Percentiles rank a stretch among this genome's conserved stretches.
Conservation (phyloP, 2,113 vertebrate genomes). For the Eleginops maclovinus region DNA sequence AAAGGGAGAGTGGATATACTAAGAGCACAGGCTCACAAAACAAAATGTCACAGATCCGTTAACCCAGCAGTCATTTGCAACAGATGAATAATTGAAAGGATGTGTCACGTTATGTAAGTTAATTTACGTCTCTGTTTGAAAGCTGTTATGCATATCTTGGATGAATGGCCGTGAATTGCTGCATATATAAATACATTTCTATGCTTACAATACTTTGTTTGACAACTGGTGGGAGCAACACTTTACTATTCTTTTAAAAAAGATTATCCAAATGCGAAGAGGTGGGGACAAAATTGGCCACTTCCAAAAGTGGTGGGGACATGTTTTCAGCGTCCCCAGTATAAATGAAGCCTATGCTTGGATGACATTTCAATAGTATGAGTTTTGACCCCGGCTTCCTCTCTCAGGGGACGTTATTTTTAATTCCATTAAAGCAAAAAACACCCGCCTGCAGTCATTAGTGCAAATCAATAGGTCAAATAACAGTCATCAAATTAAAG, state of each 20-base stretch:
- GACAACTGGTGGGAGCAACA: too few relatives aligned
- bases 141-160: neutral
- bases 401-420: neutral
- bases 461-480: constrained; percentile 13
- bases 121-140: neutral
- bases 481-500: neutral
- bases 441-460: neutral
- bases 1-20: neutral
- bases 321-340: too few relatives aligned
- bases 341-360: too few relatives aligned
- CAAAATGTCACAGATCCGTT: neutral
- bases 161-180: too few relatives aligned
- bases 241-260: too few relatives aligned
- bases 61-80: neutral
- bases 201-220: too few relatives aligned
- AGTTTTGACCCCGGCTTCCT: neutral
- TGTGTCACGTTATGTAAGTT: neutral
- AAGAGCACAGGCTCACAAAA: neutral
- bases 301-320: too few relatives aligned
- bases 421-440: neutral
- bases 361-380: neutral
- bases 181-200: too few relatives aligned
- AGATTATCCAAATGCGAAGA: too few relatives aligned
- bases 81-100: neutral
- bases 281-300: too few relatives aligned